Base-by-base conservation (phyloP, 1,140 invertebrate genomes). In the Agrilus planipennis region DNA sequence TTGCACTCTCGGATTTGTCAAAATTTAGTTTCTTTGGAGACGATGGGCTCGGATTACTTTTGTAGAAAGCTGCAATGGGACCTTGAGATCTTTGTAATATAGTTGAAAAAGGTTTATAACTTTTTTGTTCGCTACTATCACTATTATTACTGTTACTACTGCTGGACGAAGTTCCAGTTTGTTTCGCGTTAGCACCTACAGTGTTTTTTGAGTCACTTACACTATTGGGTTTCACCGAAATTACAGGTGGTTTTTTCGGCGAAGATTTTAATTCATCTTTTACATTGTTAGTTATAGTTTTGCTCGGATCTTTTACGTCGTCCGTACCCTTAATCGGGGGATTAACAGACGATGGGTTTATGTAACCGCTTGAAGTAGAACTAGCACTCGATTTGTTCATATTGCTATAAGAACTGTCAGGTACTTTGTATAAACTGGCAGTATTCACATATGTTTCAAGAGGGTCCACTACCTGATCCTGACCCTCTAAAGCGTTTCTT, bases 321-420 rank as follows among this genome's bases (percentile, higher is more conserved):
- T 11, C 23, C 12, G n/a, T 12, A 2, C 23, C 39, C 34, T 58
- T 53, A 12, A 51, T 44, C 2, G 75, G 76, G 18, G 72, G 63
- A 51, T 80, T 81, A 1, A 80, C 63, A 4, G 75, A 71, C 5
- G 79, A 75, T 1, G 82, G 79, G 49, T 76, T 71, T 29, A 84
- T 66, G 55, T 85, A 84, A 1, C 79, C 79, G 32, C 77, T 80
- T 29, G 76, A 79, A 0, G 75, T 80, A 0, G 77, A 78, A 45
- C 68, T 68, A 1, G 69, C 62, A 34, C 49, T 63, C 0, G 61
- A 74, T 52, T 77, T 79, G 35, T 53, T 65, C 48, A 73, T 69
- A 51, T 73, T 69, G 55, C 67, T 68, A 44, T 78, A 77, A 15
- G 77, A 64, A 40, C 70, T 74, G 7, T 71, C 70, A 0, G 72